Evolutionary conservation across 2,888 invertebrate species (phyloP), one percentile per base, ranked within the genome.

Genomic region (Melieria crassipennis): DNA sequence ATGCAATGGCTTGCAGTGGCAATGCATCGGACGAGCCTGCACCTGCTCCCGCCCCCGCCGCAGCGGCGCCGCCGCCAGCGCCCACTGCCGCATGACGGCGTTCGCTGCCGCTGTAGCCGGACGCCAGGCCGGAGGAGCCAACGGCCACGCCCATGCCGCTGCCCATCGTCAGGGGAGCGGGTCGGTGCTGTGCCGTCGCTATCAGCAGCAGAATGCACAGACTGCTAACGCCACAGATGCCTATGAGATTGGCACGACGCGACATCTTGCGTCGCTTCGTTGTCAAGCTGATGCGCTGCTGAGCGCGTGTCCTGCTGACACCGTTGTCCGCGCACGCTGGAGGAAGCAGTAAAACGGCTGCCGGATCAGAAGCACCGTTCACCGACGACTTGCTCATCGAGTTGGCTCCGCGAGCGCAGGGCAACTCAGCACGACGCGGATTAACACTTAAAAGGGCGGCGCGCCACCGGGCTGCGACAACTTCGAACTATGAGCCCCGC

Each of bases 131-230:
- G 42, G 65, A 69, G 60, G 70, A 56, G 45, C 73, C 75, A 71
- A 70, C 74, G 74, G 75, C 75, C 63, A 71, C 72, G 55, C 74
- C 66, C 64, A 71, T 73, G 62, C 76, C 72, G 67, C 78, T 71
- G 5, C 74, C 75, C 46, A 75, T 75, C 74, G 78, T 78, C 66
- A 83, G 79, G 13, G 82, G 81, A 10, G 82, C 78, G 72, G 83
- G 82, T 63, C 86, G 84, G 78, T 85, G 85, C 78, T 87, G 87
- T 64, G 85, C 84, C 73, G 86, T 87, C 78, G 87, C 87, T 75
- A 87, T 86, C 75, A 87, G 81, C 81, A 87, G 79, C 78, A 87
- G 78, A 75, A 87, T 84, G 78, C 86, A 87, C 73, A 87, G 80
- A 76, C 85, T 81, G 80, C 86, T 85, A 72, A 87, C 83, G 75